Evolutionary conservation across 2,888 invertebrate genomes (phyloP).

Genomic region (Coenonympha arcania): DNA sequence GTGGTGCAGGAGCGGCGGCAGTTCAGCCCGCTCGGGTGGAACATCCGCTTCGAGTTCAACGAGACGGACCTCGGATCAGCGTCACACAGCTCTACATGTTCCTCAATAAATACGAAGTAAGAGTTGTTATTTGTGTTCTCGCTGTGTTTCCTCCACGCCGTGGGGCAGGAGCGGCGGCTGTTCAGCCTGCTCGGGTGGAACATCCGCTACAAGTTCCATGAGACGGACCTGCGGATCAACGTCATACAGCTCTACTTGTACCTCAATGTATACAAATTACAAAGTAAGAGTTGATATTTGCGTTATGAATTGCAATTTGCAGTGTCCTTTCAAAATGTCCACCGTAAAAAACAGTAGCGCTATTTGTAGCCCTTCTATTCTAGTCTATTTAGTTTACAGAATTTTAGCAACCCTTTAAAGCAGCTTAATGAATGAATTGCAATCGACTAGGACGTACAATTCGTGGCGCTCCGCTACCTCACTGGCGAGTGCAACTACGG

Average conservation of each 20-base stretch:
- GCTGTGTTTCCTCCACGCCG: constrained; percentile 95
- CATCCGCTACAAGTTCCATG: constrained; percentile 95
- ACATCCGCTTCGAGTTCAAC: constrained; percentile 95
- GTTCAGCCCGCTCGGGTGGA: constrained; percentile 96
- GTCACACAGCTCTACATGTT: constrained; percentile 91
- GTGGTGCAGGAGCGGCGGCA: constrained; percentile 91
- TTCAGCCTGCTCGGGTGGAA: constrained; percentile 98
- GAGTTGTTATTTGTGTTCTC: constrained; percentile 80
- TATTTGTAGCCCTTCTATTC: no score
- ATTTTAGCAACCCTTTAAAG: no score
- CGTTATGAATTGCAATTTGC: no score
- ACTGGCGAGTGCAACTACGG: constrained; percentile 98
- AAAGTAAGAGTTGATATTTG: constrained; percentile 70
- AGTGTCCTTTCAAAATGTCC: no score
- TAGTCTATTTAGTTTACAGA: no score
- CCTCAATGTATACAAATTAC: constrained; percentile 84
- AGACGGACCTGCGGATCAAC: constrained; percentile 93
- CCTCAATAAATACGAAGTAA: constrained; percentile 82
- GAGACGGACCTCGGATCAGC: constrained; percentile 95
- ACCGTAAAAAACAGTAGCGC: no score
- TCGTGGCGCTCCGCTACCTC: constrained; percentile 89
- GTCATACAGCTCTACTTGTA: constrained; percentile 91
- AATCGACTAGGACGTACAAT: constrained; percentile 80
- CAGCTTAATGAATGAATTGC: no score
- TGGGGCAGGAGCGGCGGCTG: constrained; percentile 90